phyloP scores from a whole-genome alignment of 2,797 vertebrate species.

The Coilia nasus region DNA sequence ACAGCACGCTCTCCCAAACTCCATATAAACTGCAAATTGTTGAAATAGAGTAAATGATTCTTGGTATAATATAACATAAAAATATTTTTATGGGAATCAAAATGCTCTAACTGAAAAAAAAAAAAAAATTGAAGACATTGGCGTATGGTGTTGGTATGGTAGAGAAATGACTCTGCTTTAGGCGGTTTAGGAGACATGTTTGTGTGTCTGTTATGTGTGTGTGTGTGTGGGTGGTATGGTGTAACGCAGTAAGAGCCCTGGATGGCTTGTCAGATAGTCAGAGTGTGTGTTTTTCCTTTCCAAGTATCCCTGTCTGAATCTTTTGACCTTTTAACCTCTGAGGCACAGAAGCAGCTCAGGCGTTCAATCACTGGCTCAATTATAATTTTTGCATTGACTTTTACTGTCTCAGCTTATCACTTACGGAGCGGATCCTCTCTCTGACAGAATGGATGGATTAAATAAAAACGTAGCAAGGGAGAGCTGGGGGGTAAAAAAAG shows the following conservation, averaged over 20 bases:
- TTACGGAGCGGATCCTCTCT: background rate
- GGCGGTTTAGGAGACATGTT: background rate
- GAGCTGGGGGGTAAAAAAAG: constrained; percentile 37
- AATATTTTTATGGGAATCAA: background rate
- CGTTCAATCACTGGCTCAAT: constrained; percentile 37
- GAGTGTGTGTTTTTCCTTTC: background rate
- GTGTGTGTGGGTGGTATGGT: background rate
- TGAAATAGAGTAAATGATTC: background rate
- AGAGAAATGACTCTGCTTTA: background rate
- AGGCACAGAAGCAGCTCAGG: constrained; percentile 30
- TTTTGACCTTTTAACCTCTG: constrained; percentile 26
- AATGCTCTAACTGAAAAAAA: background rate
- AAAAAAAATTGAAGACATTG: background rate
- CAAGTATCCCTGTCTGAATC: background rate
- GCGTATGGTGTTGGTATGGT: background rate
- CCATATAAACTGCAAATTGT: background rate
- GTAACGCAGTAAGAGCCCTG: background rate
- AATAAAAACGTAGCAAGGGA: constrained; percentile 6
- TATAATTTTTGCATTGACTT: constrained; percentile 28
- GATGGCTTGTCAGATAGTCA: background rate
- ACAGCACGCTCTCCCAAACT: background rate
- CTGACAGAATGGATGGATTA: constrained; percentile 14
- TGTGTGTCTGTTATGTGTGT: background rate
- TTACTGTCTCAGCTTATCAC: constrained; percentile 31
- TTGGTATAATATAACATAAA: background rate